phyloP scores from a whole-genome alignment of 2,113 vertebrate species.

The Semnopithecus entellus region DNA sequence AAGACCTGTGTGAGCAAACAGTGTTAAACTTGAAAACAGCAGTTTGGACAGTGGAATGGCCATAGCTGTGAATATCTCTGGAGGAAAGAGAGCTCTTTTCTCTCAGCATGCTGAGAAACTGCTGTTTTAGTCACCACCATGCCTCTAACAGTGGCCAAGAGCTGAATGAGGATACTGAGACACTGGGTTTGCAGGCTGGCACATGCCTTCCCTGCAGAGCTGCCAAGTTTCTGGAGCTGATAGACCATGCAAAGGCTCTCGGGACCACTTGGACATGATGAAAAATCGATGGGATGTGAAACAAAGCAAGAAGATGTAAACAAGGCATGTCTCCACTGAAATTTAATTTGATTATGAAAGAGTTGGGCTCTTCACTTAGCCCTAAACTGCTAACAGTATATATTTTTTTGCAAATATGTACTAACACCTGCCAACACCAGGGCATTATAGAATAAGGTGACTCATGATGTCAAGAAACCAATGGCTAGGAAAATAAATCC shows the following conservation, averaged over 20 bases:
- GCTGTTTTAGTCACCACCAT: neutral
- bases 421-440: neutral
- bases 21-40: neutral
- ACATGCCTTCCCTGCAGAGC: neutral
- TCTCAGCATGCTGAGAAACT: neutral
- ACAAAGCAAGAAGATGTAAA: neutral
- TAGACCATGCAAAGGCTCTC: neutral
- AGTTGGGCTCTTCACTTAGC: neutral
- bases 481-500: neutral
- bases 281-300: neutral
- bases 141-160: neutral
- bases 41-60: fast-evolving
- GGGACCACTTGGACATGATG: neutral
- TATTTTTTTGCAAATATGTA: neutral
- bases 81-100: neutral
- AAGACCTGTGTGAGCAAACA: neutral
- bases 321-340: neutral
- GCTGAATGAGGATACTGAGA: neutral
- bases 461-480: neutral
- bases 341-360: conserved; percentile 5
- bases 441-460: neutral
- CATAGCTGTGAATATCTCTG: neutral
- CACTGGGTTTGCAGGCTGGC: neutral
- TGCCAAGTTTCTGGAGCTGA: neutral
- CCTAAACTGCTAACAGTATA: neutral